Conservation (phyloP, 2,113 vertebrate species). For the Prunella fulvescens region DNA sequence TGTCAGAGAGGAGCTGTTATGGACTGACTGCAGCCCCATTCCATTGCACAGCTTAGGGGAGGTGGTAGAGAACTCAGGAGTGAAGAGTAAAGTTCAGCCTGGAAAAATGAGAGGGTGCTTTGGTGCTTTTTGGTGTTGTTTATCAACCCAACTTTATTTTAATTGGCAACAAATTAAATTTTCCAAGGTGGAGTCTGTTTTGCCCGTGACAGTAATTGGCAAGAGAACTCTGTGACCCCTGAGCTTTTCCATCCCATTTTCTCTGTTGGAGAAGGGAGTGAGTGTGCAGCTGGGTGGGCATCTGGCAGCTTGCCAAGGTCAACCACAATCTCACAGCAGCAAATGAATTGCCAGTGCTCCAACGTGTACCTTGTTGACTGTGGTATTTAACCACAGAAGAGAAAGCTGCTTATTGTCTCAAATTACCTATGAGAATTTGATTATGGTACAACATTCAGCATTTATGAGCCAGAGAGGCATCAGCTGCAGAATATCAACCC, state of each 20-base stretch:
- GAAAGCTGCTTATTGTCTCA: background rate
- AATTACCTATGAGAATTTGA: background rate
- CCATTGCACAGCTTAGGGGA: rapidly evolving
- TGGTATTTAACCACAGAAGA: background rate
- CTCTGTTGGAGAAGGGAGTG: background rate
- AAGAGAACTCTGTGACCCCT: background rate
- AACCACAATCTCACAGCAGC: background rate
- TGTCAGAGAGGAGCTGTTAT: rapidly evolving
- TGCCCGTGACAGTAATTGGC: background rate
- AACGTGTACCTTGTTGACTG: background rate
- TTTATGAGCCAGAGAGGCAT: background rate
- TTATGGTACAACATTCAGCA: background rate
- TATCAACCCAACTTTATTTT: background rate
- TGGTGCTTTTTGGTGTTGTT: background rate
- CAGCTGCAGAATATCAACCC: background rate
- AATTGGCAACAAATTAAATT: background rate
- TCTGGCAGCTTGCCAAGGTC: background rate
- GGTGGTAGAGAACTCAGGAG: rapidly evolving
- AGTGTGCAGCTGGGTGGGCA: background rate
- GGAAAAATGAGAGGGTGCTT: background rate
- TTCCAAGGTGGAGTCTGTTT: background rate
- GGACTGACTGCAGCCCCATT: background rate
- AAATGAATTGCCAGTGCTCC: background rate
- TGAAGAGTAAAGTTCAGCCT: background rate
- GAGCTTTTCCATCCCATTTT: background rate